Conservation (phyloP, 2,888 invertebrate species). For the Macropis europaea region DNA sequence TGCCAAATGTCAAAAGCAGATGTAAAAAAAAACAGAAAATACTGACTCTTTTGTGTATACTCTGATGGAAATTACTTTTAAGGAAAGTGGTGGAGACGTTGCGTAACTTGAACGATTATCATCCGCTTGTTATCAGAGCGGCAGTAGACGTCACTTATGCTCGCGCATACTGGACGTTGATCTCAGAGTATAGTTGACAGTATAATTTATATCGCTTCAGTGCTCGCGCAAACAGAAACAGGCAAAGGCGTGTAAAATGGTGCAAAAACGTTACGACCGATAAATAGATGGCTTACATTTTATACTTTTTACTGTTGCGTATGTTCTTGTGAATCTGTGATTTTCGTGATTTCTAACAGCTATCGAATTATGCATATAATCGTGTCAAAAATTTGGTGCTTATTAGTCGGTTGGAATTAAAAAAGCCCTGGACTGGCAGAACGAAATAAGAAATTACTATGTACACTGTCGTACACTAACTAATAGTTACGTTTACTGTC, state of each 20-base stretch:
- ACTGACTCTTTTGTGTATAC: background rate
- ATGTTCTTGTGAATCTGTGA: background rate
- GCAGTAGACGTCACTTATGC: background rate
- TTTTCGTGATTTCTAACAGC: constrained; percentile 3
- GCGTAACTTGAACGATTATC: constrained; percentile 1
- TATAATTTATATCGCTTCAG: background rate
- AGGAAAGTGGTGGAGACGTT: background rate
- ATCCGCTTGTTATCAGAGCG: constrained; percentile 9
- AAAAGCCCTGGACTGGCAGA: no score
- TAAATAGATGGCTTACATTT: constrained; percentile 22
- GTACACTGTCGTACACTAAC: no score
- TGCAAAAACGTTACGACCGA: background rate
- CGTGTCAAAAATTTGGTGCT: background rate
- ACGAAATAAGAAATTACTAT: no score
- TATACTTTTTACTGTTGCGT: constrained; percentile 17
- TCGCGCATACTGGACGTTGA: constrained; percentile 17
- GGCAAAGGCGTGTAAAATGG: constrained; percentile 13
- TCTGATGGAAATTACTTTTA: background rate
- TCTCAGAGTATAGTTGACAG: no score
- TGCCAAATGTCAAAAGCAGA: no score
- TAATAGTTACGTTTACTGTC: no score
- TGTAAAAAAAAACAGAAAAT: no score
- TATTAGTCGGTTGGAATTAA: no score
- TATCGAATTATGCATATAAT: constrained; percentile 7
- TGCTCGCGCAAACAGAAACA: constrained; percentile 15